phyloP scores from a whole-genome alignment of 2,113 vertebrate species.

The Asarcornis scutulata region DNA sequence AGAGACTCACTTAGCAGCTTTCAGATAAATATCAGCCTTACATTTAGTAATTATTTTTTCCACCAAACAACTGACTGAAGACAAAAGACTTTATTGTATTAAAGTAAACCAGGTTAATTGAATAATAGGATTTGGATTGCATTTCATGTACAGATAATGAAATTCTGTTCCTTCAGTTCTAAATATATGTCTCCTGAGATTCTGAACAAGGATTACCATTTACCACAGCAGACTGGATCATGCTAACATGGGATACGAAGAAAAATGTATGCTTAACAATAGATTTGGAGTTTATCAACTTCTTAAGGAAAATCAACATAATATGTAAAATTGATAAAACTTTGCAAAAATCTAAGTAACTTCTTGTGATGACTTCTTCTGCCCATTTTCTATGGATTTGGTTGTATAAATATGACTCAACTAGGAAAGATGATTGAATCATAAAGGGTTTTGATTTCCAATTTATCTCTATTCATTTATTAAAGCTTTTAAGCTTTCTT shows the following conservation, averaged over 20 bases:
- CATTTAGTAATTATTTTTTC: neutral
- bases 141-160: conserved; percentile 47
- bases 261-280: neutral
- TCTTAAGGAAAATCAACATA: neutral
- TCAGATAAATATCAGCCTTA: neutral
- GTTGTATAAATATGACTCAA: neutral
- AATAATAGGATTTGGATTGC: conserved; percentile 51
- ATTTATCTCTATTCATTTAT: neutral
- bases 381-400: neutral
- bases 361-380: neutral
- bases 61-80: neutral
- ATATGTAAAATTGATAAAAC: neutral
- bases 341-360: neutral
- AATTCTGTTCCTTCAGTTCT: conserved; percentile 34
- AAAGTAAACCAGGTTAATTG: conserved; percentile 40
- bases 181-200: conserved; percentile 15
- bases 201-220: conserved; percentile 1
- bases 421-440: neutral
- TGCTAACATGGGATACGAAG: neutral
- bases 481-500: neutral
- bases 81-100: conserved; percentile 34
- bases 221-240: neutral
- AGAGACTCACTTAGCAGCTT: neutral
- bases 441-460: neutral
- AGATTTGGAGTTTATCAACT: neutral